Conservation (phyloP, 92 coral and sea anemone species). For the Actinostola sp. region DNA sequence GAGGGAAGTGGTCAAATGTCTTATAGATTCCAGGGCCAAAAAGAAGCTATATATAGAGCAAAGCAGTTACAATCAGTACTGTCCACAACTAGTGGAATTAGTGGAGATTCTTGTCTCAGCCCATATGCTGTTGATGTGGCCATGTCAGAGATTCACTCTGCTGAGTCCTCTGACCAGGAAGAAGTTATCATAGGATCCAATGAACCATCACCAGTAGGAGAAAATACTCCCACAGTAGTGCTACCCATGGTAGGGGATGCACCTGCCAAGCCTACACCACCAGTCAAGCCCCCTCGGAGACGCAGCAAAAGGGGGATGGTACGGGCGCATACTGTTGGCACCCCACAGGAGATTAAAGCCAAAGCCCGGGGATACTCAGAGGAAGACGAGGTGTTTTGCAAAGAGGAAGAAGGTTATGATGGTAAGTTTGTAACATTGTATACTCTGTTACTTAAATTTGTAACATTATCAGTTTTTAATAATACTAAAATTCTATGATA, state of each 20-base stretch:
- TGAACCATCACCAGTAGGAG: constrained; percentile 29
- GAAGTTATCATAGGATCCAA: constrained; percentile 38
- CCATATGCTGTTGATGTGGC: constrained; percentile 86
- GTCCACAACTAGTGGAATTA: constrained; percentile 64
- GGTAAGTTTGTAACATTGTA: constrained; percentile 62
- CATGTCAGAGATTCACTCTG: constrained; percentile 74
- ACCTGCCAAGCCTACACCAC: constrained; percentile 33
- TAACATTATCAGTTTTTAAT: too few species aligned
- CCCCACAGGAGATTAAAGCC: constrained; percentile 49
- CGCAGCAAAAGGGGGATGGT: constrained; percentile 71
- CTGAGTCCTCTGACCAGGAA: constrained; percentile 81
- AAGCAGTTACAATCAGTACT: constrained; percentile 61
- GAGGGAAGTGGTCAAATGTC: constrained; percentile 20
- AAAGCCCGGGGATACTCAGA: constrained; percentile 40
- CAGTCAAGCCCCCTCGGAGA: constrained; percentile 81
- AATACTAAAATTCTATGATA: too few species aligned
- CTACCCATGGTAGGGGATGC: constrained; percentile 21
- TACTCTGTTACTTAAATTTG: too few species aligned
- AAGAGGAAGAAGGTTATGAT: constrained; percentile 77
- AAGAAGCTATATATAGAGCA: constrained; percentile 17
- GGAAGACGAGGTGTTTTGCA: constrained; percentile 83
- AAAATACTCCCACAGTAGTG: constrained; percentile 14
- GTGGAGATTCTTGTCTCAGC: constrained; percentile 79
- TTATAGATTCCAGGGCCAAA: constrained; percentile 11
- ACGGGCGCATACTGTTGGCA: constrained; percentile 69